Percentiles rank a stretch among this genome's conserved stretches.
These are phyloP conservation scores for Melanostigma gelatinosum DNA, from an alignment of 2,113 vertebrate genomes.

Conservation along the genomic window DNA sequence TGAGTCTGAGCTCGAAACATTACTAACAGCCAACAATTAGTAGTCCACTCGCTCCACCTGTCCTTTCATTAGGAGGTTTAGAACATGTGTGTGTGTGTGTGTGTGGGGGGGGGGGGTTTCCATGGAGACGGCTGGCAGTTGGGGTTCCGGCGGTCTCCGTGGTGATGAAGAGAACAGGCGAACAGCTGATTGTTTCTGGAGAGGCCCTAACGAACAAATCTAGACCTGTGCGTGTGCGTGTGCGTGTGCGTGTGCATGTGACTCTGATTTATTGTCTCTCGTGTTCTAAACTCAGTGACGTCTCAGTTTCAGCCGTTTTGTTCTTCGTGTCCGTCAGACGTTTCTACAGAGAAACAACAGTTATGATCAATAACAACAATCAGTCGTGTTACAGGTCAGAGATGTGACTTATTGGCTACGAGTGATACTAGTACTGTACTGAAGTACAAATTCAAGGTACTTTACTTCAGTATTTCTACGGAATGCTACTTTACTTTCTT, in stretches of 20 bases:
- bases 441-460: too few species aligned
- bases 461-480: too few species aligned
- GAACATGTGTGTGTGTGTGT: background rate
- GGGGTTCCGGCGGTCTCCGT: conserved; percentile 15
- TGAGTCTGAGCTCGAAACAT: background rate
- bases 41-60: background rate
- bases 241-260: too few species aligned
- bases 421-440: too few species aligned
- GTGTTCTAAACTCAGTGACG: background rate
- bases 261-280: background rate
- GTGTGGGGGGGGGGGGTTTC: conserved; percentile 4
- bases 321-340: too few species aligned
- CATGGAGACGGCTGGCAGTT: conserved; percentile 15
- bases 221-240: background rate
- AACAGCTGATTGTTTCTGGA: conserved; percentile 20
- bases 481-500: too few species aligned
- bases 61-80: conserved; percentile 9
- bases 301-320: too few species aligned
- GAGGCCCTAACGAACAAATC: too few species aligned
- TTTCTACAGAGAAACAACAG: too few species aligned
- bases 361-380: too few species aligned
- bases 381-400: too few species aligned
- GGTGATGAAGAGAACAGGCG: conserved; percentile 9
- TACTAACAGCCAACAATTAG: background rate
- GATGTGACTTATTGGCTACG: too few species aligned